Evolutionary conservation across 53 echinoderm and acorn worm genomes (phyloP).

Genomic region (Temnopleurus reevesii): DNA sequence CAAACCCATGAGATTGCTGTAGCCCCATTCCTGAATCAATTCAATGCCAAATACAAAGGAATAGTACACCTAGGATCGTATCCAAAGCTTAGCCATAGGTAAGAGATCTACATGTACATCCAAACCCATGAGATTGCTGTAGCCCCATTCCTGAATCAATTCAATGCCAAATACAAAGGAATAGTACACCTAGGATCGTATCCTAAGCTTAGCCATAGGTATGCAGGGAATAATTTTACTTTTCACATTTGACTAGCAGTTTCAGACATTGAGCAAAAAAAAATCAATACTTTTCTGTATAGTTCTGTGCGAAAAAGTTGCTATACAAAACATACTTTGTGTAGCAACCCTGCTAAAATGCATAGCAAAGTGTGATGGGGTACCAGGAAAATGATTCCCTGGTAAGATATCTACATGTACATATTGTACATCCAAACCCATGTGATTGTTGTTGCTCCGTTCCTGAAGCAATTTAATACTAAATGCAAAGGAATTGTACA

Average conservation of each 20-base stretch:
- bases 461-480: constrained; percentile 75
- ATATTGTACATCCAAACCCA: constrained; percentile 53
- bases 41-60: constrained; percentile 73
- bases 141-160: constrained; percentile 67
- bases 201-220: constrained; percentile 78
- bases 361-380: no score
- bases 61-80: constrained; percentile 75
- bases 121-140: constrained; percentile 64
- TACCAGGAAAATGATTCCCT: no score
- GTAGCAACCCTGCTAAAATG: no score
- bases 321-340: no score
- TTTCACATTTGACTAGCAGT: no score
- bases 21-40: constrained; percentile 67
- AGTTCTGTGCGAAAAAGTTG: no score
- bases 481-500: constrained; percentile 67
- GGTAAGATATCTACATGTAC: no score
- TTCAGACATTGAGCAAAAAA: no score
- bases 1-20: constrained; percentile 64
- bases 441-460: constrained; percentile 65
- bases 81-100: constrained; percentile 81
- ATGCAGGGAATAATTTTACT: no score
- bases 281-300: no score
- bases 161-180: constrained; percentile 73
- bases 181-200: constrained; percentile 75
- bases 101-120: constrained; percentile 70